Evolutionary conservation across 1,140 invertebrate genomes (phyloP).

Genomic region (Diachasmimorpha longicaudata): DNA sequence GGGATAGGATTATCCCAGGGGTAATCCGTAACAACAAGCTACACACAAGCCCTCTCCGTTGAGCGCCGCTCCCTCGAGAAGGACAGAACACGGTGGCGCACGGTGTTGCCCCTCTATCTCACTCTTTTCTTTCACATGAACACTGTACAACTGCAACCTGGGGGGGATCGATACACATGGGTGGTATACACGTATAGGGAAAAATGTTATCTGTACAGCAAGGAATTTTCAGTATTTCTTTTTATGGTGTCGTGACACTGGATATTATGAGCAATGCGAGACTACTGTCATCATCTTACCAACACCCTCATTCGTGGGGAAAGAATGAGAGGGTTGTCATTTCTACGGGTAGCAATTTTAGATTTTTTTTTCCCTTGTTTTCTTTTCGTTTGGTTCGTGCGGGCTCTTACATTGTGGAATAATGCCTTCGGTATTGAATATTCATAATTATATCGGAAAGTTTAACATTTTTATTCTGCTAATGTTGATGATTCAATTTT

Average conservation of each 20-base stretch:
- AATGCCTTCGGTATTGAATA: background rate
- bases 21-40: constrained; percentile 26
- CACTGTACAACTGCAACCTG: background rate
- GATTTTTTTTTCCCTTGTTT: background rate
- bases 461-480: background rate
- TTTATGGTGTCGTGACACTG: background rate
- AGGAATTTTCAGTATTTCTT: background rate
- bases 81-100: constrained; percentile 47
- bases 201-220: background rate
- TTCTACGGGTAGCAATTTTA: constrained; percentile 13
- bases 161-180: constrained; percentile 35
- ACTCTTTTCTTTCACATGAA: background rate
- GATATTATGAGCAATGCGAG: background rate
- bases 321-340: background rate
- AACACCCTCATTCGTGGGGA: background rate
- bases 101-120: constrained; percentile 26
- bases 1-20: constrained; percentile 10
- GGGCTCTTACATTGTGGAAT: background rate
- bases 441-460: background rate
- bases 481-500: no score
- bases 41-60: background rate
- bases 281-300: background rate
- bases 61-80: constrained; percentile 35
- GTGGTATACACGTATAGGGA: background rate
- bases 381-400: background rate